Conservation (phyloP, 2,888 invertebrate species). For the Andrena praecox region DNA sequence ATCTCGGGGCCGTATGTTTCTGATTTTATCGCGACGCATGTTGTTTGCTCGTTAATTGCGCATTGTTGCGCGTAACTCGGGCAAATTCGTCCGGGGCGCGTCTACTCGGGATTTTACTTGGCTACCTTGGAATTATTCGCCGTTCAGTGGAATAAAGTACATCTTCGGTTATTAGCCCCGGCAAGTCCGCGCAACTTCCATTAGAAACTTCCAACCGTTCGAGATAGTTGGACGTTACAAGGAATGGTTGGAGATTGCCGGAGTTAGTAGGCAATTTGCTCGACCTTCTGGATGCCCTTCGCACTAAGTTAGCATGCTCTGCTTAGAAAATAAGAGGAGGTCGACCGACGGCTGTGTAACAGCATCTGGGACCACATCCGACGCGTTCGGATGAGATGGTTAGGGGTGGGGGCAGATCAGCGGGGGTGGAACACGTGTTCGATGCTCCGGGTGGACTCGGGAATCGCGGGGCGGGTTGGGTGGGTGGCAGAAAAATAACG, state of each 20-base stretch:
- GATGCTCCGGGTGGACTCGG: constrained; percentile 71
- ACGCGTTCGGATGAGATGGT: constrained; percentile 71
- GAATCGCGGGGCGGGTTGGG: constrained; percentile 59
- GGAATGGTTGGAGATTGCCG: background rate
- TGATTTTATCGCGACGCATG: constrained; percentile 9
- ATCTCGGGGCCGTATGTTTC: constrained; percentile 26
- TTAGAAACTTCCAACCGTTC: constrained; percentile 2
- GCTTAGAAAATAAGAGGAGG: constrained; percentile 74
- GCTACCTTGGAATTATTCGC: constrained; percentile 13
- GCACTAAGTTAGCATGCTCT: constrained; percentile 62
- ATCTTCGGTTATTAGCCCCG: background rate
- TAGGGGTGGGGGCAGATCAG: constrained; percentile 77
- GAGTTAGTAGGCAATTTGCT: constrained; percentile 25
- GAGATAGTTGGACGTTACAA: constrained; percentile 17
- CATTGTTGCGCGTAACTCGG: background rate
- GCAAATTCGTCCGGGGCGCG: background rate
- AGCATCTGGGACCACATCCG: constrained; percentile 82
- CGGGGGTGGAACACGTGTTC: constrained; percentile 84
- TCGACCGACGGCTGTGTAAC: constrained; percentile 77
- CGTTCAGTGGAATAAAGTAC: background rate
- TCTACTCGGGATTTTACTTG: background rate
- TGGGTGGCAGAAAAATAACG: constrained; percentile 82
- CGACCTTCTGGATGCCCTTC: constrained; percentile 39
- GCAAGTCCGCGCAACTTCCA: background rate
- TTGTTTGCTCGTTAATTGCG: constrained; percentile 22